Base-by-base conservation (phyloP, 2,797 vertebrate genomes). In the Enteromius fasciolatus region DNA sequence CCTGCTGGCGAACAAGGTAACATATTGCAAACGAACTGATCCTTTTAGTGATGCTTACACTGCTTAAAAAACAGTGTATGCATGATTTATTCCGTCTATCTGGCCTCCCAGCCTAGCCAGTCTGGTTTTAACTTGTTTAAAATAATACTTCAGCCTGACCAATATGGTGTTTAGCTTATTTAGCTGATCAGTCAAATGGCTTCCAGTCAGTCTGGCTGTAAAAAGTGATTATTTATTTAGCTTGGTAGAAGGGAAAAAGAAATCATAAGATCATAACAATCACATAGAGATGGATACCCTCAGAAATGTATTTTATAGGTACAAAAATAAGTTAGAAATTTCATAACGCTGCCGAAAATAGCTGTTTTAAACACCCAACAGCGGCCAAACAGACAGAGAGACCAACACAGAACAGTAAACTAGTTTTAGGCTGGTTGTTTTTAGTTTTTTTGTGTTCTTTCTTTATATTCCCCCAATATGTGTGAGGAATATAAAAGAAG, bases 1-100 rank as follows among this genome's bases (percentile, higher is more conserved):
- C 36, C 81, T 80, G 70, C 77, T 69, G 81, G 63, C 9, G 20
- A 46, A 63, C 17, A 61, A 46, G 15, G 36, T 23, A 46, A 63
- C 23, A 39, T 4, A 17, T 52, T 23, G 25, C 61, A 31, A 8
- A 63, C 5, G n/a, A 44, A 44, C 11, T 12, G 41, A 44, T 12
- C 10, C 11, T 44, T 12, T 44, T 3, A 41, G 41, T 10, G 39
- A 41, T 10, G 39, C 39, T 31, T 41, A 10, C 20, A 54, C 67
- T 9, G 25, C 46, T 33, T 3, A 50, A 70, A 70, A 72, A 11
- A 25, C 15, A 4, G 28, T 72, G 18, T 6, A 12, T 50, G 46
- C 3, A 20, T 15, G 28, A 31, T 50, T 18, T 28, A 9, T 25
- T 10, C 14, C 25, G 23, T 46, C 68, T 48, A 2, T 46, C 41